Conservation (phyloP, 2,113 vertebrate species). For the Eulemur macaco region DNA sequence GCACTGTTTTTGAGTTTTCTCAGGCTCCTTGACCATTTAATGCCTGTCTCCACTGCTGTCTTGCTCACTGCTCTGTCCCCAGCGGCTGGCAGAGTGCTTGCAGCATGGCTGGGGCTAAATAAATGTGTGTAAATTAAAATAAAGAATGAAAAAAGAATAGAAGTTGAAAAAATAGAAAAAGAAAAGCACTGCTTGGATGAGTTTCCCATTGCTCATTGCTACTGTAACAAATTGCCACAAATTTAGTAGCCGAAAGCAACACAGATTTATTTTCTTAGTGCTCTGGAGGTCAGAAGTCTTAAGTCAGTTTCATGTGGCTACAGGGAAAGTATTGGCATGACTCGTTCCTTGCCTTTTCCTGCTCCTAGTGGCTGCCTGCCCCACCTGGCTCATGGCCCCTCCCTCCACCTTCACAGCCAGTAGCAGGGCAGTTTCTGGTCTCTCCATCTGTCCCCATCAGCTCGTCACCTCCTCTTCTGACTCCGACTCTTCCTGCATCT, state of each 20-base stretch:
- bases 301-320: not conserved
- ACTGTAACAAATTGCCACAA: not conserved
- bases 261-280: not conserved
- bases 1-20: not conserved
- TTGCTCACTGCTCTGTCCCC: not conserved
- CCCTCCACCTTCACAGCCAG: not conserved
- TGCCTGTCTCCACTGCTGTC: not conserved
- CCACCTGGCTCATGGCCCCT: not conserved
- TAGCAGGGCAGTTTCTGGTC: not conserved
- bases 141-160: not conserved
- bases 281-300: not conserved
- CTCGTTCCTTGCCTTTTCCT: not conserved
- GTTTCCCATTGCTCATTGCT: not conserved
- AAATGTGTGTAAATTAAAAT: not conserved
- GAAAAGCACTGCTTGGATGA: not conserved
- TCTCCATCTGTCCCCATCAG: not conserved
- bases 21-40: not conserved
- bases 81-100: not conserved
- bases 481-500: not conserved
- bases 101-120: not conserved
- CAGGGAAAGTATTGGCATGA: not conserved
- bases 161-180: not conserved
- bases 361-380: not conserved
- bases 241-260: not conserved
- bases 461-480: not conserved